These are phyloP conservation scores for Leptopilina myrica DNA, from an alignment of 2,888 invertebrate genomes.

Conservation along the genomic window DNA sequence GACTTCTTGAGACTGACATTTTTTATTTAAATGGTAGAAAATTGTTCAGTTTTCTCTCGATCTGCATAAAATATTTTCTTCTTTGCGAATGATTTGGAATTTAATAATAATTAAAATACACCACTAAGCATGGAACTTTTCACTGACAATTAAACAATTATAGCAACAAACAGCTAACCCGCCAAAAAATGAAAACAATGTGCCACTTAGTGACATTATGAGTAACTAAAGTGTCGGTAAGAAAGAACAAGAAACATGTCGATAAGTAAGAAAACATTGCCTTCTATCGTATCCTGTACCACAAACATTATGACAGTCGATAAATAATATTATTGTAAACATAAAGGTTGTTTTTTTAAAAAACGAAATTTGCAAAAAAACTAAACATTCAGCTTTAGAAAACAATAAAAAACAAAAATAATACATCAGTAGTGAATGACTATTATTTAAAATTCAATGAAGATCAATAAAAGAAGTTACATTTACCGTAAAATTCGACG, in stretches of 20 bases:
- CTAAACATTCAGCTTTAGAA: background rate
- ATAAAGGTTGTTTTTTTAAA: background rate
- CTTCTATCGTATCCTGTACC: background rate
- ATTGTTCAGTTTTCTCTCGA: no score
- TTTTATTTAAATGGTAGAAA: no score
- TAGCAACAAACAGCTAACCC: no score
- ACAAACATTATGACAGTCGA: background rate
- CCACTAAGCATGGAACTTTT: no score
- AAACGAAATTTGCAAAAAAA: background rate
- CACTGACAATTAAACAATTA: no score
- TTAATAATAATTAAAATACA: no score
- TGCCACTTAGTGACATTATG: no score
- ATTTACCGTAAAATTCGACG: no score
- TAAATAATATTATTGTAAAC: conserved; percentile 1
- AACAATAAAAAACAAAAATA: background rate
- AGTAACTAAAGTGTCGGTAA: background rate
- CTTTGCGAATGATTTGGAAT: no score
- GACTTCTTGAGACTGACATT: no score
- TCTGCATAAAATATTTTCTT: no score
- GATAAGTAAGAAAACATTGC: background rate
- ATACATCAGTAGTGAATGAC: background rate
- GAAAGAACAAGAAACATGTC: background rate
- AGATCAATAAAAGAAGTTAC: background rate
- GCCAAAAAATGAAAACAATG: no score
- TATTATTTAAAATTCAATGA: background rate